These are phyloP conservation scores for Bothrops jararaca DNA, from an alignment of 2,113 vertebrate species.

Conservation along the genomic window DNA sequence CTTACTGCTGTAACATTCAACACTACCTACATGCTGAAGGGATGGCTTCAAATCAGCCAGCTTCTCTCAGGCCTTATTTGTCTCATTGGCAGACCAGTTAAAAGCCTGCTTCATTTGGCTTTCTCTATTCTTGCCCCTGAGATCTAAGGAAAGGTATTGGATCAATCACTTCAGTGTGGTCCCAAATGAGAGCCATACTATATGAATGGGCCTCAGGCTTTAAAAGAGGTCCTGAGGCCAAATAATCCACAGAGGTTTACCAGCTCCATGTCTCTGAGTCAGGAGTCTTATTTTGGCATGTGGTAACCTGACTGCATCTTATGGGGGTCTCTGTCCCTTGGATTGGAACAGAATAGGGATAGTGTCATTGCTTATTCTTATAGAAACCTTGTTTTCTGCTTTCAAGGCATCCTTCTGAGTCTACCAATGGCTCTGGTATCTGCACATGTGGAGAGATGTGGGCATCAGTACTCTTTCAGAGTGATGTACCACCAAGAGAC, in stretches of 20 bases:
- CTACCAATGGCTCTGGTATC: neutral
- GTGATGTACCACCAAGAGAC: neutral
- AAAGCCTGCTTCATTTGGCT: neutral
- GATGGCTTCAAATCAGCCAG: neutral
- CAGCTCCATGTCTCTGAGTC: neutral
- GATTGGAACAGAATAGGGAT: neutral
- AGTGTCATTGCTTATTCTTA: neutral
- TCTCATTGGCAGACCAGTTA: neutral
- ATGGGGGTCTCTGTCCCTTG: neutral
- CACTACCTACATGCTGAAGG: neutral
- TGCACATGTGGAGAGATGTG: neutral
- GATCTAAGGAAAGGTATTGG: neutral
- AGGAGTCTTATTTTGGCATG: neutral
- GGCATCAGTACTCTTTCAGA: neutral
- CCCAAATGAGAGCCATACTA: neutral
- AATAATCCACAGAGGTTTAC: neutral
- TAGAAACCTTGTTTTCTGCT: neutral
- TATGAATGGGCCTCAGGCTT: neutral
- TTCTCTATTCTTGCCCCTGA: neutral
- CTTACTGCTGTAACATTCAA: neutral
- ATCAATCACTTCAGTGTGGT: neutral
- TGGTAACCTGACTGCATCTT: neutral
- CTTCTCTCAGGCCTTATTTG: neutral
- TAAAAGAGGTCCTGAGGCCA: neutral
- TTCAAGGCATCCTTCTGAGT: neutral